Evolutionary conservation across 2,888 invertebrate species (phyloP).

Genomic region (Hymenopus coronatus): DNA sequence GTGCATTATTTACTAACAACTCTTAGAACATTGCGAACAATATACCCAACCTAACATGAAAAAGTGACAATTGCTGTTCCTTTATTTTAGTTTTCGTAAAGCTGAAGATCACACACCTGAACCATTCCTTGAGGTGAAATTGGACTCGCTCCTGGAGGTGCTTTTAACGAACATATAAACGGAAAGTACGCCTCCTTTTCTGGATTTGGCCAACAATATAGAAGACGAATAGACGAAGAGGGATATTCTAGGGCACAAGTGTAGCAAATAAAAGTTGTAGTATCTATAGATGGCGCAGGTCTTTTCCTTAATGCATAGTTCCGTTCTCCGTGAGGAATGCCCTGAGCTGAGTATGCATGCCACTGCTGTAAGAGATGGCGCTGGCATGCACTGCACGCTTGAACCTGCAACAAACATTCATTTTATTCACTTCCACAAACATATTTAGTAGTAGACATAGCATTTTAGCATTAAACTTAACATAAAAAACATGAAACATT

Average conservation of each 20-base stretch:
- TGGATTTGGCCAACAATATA: slow-evolving; percentile 81
- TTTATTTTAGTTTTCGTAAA: too few species aligned
- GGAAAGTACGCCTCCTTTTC: slow-evolving; percentile 89
- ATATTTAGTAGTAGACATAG: too few species aligned
- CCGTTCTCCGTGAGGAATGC: slow-evolving; percentile 72
- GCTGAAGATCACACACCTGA: slow-evolving; percentile 65
- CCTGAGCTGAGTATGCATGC: slow-evolving; percentile 71
- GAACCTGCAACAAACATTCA: slow-evolving; percentile 37
- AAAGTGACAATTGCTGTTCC: too few species aligned
- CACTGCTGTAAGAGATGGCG: slow-evolving; percentile 85
- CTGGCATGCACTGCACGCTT: slow-evolving; percentile 81
- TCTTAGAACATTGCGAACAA: too few species aligned
- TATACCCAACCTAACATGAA: too few species aligned
- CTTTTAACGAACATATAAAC: slow-evolving; percentile 76
- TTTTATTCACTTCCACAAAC: background rate
- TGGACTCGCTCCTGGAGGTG: slow-evolving; percentile 81
- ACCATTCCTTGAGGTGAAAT: slow-evolving; percentile 88
- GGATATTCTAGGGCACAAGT: slow-evolving; percentile 81
- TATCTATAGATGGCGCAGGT: slow-evolving; percentile 61
- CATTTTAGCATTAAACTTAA: too few species aligned
- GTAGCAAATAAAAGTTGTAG: slow-evolving; percentile 81
- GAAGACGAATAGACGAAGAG: slow-evolving; percentile 73
- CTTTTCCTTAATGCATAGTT: slow-evolving; percentile 78
- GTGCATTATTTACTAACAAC: too few species aligned
- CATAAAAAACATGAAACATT: too few species aligned